phyloP scores from a whole-genome alignment of 2,113 vertebrate species.

The Macrotis lagotis region DNA sequence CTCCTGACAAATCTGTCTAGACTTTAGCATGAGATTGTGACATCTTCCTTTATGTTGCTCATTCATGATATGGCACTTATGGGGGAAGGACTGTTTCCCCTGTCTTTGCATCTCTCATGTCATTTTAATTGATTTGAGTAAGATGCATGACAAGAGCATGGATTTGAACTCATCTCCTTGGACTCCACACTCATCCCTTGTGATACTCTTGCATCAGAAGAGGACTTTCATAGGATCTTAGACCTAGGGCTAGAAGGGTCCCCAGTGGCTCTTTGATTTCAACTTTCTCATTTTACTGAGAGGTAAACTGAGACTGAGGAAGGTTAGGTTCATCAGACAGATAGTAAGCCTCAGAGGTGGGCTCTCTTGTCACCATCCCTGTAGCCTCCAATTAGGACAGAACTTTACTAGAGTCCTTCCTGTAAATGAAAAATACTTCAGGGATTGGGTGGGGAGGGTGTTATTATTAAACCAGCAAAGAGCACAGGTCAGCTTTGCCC shows the following conservation, averaged over 20 bases:
- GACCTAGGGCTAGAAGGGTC: not conserved
- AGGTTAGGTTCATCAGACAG: not conserved
- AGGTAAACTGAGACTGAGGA: not conserved
- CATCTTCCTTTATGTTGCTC: not conserved
- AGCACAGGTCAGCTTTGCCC: not conserved
- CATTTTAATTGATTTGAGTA: not conserved
- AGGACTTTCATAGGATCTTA: not conserved
- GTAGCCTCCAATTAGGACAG: not conserved
- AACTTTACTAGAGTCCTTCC: not conserved
- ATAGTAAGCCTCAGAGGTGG: not conserved
- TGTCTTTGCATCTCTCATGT: not conserved
- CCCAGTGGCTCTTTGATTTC: not conserved
- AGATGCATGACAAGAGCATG: not conserved
- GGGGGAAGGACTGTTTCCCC: not conserved
- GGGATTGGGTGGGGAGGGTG: not conserved
- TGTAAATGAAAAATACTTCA: not conserved
- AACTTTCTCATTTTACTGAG: not conserved
- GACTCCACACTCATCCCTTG: not conserved
- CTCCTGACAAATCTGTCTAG: not conserved
- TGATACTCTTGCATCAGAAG: not conserved
- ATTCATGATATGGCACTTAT: not conserved
- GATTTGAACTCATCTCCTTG: not conserved
- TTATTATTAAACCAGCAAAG: not conserved
- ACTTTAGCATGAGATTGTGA: not conserved
- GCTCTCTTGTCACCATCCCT: not conserved